Conservation (phyloP, 2,113 vertebrate species). For the Sturnira hondurensis region DNA sequence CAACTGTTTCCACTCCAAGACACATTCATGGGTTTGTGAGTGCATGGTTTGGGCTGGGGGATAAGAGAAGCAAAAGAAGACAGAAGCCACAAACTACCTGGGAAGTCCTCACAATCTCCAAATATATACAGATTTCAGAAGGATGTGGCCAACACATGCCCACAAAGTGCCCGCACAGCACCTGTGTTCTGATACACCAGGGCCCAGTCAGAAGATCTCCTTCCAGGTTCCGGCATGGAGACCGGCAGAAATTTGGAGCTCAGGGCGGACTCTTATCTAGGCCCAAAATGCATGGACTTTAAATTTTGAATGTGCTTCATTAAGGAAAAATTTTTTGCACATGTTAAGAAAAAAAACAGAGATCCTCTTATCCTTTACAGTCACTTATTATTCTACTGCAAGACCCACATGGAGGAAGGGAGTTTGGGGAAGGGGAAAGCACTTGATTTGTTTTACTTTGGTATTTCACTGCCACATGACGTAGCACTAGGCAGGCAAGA, state of each 20-base stretch:
- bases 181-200: not conserved
- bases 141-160: not conserved
- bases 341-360: not conserved
- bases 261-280: not conserved
- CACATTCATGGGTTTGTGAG: not conserved
- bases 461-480: not conserved
- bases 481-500: not conserved
- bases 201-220: not conserved
- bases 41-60: not conserved
- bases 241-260: not conserved
- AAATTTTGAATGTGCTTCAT: not conserved
- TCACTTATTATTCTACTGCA: constrained; percentile 5
- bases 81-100: not conserved
- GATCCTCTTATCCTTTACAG: not conserved
- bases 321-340: constrained; percentile 21
- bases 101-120: not conserved
- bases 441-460: not conserved
- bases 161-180: not conserved
- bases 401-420: not conserved
- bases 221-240: not conserved
- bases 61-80: not conserved
- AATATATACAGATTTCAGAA: not conserved
- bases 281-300: not conserved
- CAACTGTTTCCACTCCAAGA: not conserved
- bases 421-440: not conserved